Conservation (phyloP, 2,113 vertebrate species). For the Pseudorasbora parva region DNA sequence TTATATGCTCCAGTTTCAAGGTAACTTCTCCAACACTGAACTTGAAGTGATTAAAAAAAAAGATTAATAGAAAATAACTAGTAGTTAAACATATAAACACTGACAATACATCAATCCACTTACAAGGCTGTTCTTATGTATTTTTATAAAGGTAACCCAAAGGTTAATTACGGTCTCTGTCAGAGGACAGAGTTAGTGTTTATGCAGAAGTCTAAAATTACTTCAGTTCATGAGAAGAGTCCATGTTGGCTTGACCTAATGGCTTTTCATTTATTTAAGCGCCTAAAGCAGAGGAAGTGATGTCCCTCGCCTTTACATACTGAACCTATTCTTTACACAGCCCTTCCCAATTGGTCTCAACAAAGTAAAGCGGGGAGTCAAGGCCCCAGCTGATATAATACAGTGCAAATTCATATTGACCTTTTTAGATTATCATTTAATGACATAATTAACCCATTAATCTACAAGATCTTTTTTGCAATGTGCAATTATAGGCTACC, state of each 20-base stretch:
- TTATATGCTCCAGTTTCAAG: background rate
- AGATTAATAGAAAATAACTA: background rate
- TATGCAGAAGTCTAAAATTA: slow-evolving; percentile 29
- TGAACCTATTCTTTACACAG: slow-evolving; percentile 25
- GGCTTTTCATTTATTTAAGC: background rate
- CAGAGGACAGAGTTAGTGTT: slow-evolving; percentile 11
- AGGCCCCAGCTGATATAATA: background rate
- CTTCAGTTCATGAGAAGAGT: slow-evolving; percentile 26
- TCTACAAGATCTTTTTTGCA: slow-evolving; percentile 8
- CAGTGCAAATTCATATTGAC: slow-evolving; percentile 34
- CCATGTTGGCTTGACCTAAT: slow-evolving; percentile 25
- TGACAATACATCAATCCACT: background rate
- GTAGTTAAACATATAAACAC: background rate
- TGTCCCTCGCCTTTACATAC: slow-evolving; percentile 22
- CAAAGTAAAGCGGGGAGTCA: background rate
- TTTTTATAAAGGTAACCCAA: background rate
- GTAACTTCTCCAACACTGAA: background rate
- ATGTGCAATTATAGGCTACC: background rate
- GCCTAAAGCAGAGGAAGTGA: slow-evolving; percentile 6
- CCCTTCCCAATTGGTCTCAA: slow-evolving; percentile 21
- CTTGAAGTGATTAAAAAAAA: background rate
- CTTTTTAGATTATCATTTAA: slow-evolving; percentile 43
- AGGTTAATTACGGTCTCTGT: slow-evolving; percentile 42
- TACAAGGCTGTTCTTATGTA: background rate
- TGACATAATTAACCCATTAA: slow-evolving; percentile 49